Base-by-base conservation (phyloP, 2,113 vertebrate genomes). In the Indicator maculatus region DNA sequence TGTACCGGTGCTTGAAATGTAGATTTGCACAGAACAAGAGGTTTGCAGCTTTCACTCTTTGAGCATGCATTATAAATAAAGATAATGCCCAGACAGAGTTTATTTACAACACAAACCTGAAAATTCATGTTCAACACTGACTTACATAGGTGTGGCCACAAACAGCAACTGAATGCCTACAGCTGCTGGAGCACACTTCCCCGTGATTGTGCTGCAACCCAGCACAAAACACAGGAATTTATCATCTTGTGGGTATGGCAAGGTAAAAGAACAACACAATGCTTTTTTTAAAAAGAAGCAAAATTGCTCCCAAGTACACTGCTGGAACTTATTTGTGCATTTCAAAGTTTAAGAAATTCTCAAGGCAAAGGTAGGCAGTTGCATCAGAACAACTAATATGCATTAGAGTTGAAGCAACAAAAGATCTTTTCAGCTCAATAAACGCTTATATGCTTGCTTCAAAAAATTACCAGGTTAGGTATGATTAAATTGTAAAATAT, bases 391-490 rank as follows among this genome's bases (percentile, higher is more conserved):
- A 59, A 84, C 16, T 50, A 27, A 76, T 11, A 56, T 55, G 38
- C 30, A 90, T 66, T 73, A 58, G 19, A 80, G 36, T 1, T 55
- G 63, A 87, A 87, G 60, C 18, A 94, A 89, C 58, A 84, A 78
- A 78, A 92, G 66, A 11, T 28, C 45, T 36, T 86, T 85, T 53
- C 31, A 72, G 60, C 45, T 70, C 83, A 55, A 65, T n/a, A 81
- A 64, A 59, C 12, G 71, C 59, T 87, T 92, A 73, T 73, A 82
- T 61, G 66, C 67, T 82, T 78, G 89, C 71, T 80, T 87, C 20
- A 77, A 92, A 86, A 86, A 87, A 73, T 66, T 80, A 60, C n/a
- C 86, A 95, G 50, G 64, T 92, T 82, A 89, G 82, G 67, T 66
- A 59, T 5, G 1, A 89, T 70, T 89, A 85, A 82, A 87, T 90